These are phyloP conservation scores for Tachystola acroxantha DNA, from an alignment of 2,888 invertebrate genomes.

Conservation along the genomic window DNA sequence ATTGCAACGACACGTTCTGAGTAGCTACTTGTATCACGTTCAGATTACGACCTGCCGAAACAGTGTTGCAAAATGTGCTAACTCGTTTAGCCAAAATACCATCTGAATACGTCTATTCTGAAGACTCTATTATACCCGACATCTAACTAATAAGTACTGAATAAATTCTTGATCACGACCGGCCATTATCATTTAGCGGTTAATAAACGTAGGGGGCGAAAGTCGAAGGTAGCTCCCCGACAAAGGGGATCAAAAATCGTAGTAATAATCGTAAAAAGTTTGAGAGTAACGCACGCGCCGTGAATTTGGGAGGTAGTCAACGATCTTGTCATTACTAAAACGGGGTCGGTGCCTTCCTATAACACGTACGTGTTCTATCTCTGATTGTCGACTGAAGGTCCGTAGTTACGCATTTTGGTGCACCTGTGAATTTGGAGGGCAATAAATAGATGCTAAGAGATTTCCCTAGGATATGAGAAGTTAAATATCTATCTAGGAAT, in stretches of 20 bases:
- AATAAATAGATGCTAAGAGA: neutral
- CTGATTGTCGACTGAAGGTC: constrained; percentile 19
- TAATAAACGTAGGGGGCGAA: constrained; percentile 58
- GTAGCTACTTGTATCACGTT: too few relatives aligned
- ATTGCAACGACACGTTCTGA: too few relatives aligned
- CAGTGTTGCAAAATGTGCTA: too few relatives aligned
- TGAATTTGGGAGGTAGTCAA: constrained; percentile 58
- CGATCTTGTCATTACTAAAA: constrained; percentile 43
- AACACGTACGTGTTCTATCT: constrained; percentile 34
- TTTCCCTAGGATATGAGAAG: too few relatives aligned
- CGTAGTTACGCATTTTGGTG: constrained; percentile 1
- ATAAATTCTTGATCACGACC: constrained; percentile 56
- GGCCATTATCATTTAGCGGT: constrained; percentile 66
- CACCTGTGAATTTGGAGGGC: constrained; percentile 2
- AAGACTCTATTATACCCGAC: constrained; percentile 22
- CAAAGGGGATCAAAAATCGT: constrained; percentile 63
- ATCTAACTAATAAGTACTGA: constrained; percentile 13
- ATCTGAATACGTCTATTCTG: too few relatives aligned
- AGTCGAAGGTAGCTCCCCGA: constrained; percentile 51
- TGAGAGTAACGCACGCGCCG: constrained; percentile 58
- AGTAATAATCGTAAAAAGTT: constrained; percentile 72
- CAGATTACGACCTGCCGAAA: too few relatives aligned
- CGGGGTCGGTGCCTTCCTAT: constrained; percentile 32
- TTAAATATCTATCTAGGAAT: too few relatives aligned
- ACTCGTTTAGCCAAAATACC: too few relatives aligned